Evolutionary conservation across 2,888 invertebrate species (phyloP).

Genomic region (Drosophila lacicola): DNA sequence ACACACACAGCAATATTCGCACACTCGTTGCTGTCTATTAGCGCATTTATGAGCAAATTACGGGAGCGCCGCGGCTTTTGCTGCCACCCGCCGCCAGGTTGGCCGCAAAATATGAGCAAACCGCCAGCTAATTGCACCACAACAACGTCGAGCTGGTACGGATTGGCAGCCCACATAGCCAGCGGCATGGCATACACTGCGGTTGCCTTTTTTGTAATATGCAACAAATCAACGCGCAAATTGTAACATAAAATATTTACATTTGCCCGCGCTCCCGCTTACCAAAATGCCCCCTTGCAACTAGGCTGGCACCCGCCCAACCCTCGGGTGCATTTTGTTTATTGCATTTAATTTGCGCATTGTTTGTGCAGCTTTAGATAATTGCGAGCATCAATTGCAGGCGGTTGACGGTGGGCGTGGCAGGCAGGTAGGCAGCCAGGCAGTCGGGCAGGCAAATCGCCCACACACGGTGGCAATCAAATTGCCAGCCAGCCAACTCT

Average conservation of each 20-base stretch:
- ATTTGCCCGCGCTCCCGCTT: constrained; percentile 35
- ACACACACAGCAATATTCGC: constrained; percentile 4
- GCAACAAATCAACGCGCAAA: constrained; percentile 77
- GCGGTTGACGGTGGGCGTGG: constrained; percentile 19
- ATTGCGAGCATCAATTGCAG: constrained; percentile 76
- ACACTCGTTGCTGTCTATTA: constrained; percentile 64
- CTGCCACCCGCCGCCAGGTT: constrained; percentile 43
- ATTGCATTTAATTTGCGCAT: constrained; percentile 78
- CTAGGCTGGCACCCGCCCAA: constrained; percentile 3
- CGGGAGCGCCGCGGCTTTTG: constrained; percentile 66
- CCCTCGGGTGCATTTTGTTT: constrained; percentile 54
- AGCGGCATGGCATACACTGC: constrained; percentile 46
- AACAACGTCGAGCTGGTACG: constrained; percentile 27
- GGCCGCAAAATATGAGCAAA: constrained; percentile 58
- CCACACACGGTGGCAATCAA: constrained; percentile 72
- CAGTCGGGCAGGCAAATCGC: constrained; percentile 34
- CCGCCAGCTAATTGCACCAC: constrained; percentile 67
- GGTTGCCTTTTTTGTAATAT: constrained; percentile 65
- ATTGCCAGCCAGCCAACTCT: constrained; percentile 71
- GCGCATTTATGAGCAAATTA: constrained; percentile 77
- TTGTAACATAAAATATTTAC: constrained; percentile 78
- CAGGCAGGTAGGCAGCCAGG: neutral
- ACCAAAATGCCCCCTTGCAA: constrained; percentile 2
- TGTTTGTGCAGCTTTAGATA: constrained; percentile 77
- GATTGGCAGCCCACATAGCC: constrained; percentile 66